These are phyloP conservation scores for Orycteropus afer DNA, from an alignment of 2,113 vertebrate genomes.

Conservation along the genomic window DNA sequence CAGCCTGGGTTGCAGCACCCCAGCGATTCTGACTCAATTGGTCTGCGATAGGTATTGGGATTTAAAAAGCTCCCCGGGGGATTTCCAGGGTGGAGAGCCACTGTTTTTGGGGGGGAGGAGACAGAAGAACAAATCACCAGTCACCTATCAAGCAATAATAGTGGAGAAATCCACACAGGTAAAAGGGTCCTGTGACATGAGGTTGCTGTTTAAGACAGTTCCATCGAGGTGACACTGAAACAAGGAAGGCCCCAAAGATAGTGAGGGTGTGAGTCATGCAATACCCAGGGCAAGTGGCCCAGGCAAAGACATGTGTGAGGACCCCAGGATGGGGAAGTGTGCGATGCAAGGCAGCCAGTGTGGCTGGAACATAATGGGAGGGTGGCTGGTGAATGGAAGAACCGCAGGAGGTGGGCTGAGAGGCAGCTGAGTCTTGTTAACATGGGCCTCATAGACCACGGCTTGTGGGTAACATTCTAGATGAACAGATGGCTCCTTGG, in stretches of 20 bases:
- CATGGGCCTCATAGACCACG: not conserved
- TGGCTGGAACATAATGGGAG: too few species aligned
- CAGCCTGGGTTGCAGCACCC: too few species aligned
- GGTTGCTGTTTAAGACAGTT: not conserved
- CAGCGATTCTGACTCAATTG: not conserved
- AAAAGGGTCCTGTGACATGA: too few species aligned
- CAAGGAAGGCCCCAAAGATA: not conserved
- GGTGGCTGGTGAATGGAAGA: not conserved
- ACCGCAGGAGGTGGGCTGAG: not conserved
- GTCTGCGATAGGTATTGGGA: not conserved
- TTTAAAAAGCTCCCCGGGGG: not conserved
- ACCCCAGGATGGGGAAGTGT: not conserved
- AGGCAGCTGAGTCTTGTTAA: not conserved
- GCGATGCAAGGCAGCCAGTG: too few species aligned
- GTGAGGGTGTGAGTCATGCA: not conserved
- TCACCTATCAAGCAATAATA: fast-evolving
- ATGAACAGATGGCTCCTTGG: not conserved
- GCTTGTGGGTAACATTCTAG: not conserved
- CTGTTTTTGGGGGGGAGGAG: not conserved
- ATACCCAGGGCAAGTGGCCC: not conserved
- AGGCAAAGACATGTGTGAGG: not conserved
- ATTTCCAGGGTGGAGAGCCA: not conserved
- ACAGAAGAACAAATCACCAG: not conserved
- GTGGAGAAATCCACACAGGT: not conserved
- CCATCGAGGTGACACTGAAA: not conserved